Percentiles rank a stretch among this genome's conserved stretches.
These are phyloP conservation scores for Sciurus niger DNA, from an alignment of 2,113 vertebrate genomes.

Conservation along the genomic window DNA sequence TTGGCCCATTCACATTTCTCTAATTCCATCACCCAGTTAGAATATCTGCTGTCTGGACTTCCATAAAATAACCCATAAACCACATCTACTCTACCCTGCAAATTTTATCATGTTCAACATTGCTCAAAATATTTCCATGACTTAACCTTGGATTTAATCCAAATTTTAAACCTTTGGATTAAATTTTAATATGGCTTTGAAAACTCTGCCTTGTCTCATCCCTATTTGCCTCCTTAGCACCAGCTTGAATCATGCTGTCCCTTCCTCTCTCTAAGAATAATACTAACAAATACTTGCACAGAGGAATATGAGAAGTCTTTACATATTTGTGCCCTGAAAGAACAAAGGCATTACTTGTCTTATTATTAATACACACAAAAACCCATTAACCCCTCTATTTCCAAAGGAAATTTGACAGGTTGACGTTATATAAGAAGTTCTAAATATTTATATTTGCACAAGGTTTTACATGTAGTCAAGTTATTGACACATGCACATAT, in stretches of 20 bases:
- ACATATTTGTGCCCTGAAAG: neutral
- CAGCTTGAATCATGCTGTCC: neutral
- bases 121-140: neutral
- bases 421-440: neutral
- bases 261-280: neutral
- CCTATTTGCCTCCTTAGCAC: neutral
- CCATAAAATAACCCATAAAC: neutral
- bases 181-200: neutral
- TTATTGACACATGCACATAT: neutral
- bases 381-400: neutral
- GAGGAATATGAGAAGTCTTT: neutral
- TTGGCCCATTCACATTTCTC: neutral
- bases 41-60: neutral
- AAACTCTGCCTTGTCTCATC: neutral
- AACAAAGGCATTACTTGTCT: neutral
- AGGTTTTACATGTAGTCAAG: neutral
- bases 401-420: neutral
- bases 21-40: neutral
- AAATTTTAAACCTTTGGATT: no score
- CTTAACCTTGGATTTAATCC: neutral
- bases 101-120: neutral
- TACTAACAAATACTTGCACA: neutral
- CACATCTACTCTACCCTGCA: neutral
- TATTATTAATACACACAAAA: neutral
- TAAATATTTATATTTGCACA: neutral